These are phyloP conservation scores for Spodoptera picta DNA, from an alignment of 2,888 invertebrate species.

Conservation along the genomic window DNA sequence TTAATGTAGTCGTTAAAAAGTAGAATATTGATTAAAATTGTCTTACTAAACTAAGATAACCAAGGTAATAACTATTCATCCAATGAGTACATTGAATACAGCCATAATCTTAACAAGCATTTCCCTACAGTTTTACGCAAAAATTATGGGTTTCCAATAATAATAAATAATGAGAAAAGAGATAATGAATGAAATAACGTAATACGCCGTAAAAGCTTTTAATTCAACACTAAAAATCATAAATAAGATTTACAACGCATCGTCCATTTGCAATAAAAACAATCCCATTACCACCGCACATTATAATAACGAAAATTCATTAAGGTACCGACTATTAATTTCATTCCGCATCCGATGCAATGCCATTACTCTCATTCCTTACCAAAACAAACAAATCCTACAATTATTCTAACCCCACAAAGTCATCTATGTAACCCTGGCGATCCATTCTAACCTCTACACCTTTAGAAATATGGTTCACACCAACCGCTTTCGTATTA, in stretches of 20 bases:
- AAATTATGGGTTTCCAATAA: constrained; percentile 46
- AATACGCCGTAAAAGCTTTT: constrained; percentile 57
- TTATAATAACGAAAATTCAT: constrained; percentile 84
- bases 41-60: too few relatives aligned
- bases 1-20: too few relatives aligned
- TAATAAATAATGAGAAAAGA: constrained; percentile 37
- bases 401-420: constrained; percentile 81
- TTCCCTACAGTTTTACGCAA: constrained; percentile 13
- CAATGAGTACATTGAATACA: background rate
- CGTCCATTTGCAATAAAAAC: constrained; percentile 71
- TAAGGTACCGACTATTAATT: constrained; percentile 83
- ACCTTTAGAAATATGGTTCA: constrained; percentile 55
- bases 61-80: too few relatives aligned
- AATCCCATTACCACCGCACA: constrained; percentile 74
- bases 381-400: constrained; percentile 87
- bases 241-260: constrained; percentile 51
- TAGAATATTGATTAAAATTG: too few relatives aligned
- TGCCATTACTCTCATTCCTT: constrained; percentile 82
- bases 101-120: constrained; percentile 10
- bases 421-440: constrained; percentile 32
- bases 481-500: constrained; percentile 55
- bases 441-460: constrained; percentile 59
- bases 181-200: constrained; percentile 54
- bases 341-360: constrained; percentile 77
- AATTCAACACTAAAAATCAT: constrained; percentile 58